These are phyloP conservation scores for Chelon auratus DNA, from an alignment of 2,797 vertebrate species.

Conservation along the genomic window DNA sequence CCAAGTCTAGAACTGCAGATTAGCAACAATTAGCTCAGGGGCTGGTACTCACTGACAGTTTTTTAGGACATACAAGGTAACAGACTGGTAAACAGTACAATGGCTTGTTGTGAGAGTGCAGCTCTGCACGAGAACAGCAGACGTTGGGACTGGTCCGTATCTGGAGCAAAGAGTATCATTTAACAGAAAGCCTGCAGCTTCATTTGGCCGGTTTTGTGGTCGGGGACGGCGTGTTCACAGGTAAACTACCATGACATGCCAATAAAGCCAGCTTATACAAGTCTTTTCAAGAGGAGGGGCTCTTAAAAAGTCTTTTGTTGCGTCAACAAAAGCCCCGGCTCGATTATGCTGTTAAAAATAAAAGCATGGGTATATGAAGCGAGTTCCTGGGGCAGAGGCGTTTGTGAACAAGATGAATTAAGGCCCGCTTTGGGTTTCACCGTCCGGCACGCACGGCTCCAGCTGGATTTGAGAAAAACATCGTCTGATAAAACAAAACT, in stretches of 20 bases:
- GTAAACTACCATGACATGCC: background rate
- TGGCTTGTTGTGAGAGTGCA: background rate
- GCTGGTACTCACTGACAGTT: background rate
- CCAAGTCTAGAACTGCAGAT: background rate
- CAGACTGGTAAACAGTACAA: background rate
- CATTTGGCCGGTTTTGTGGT: background rate
- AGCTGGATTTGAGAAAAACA: background rate
- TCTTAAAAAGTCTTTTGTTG: conserved; percentile 24
- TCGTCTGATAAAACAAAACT: background rate
- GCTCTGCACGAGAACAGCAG: background rate
- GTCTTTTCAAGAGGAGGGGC: conserved; percentile 5
- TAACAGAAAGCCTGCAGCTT: background rate
- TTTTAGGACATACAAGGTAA: background rate
- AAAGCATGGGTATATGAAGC: background rate
- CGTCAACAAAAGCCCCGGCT: conserved; percentile 5
- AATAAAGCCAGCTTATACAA: conserved; percentile 16
- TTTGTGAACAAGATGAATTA: too few relatives aligned
- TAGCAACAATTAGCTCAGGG: background rate
- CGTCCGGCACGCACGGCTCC: background rate
- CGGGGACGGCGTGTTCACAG: background rate
- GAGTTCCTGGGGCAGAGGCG: background rate
- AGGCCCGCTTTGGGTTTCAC: too few relatives aligned
- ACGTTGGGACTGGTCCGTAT: background rate
- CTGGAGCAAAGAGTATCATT: background rate
- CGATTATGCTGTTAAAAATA: background rate